Conservation (phyloP, 2,113 vertebrate genomes). For the Acrocephalus kingi region DNA sequence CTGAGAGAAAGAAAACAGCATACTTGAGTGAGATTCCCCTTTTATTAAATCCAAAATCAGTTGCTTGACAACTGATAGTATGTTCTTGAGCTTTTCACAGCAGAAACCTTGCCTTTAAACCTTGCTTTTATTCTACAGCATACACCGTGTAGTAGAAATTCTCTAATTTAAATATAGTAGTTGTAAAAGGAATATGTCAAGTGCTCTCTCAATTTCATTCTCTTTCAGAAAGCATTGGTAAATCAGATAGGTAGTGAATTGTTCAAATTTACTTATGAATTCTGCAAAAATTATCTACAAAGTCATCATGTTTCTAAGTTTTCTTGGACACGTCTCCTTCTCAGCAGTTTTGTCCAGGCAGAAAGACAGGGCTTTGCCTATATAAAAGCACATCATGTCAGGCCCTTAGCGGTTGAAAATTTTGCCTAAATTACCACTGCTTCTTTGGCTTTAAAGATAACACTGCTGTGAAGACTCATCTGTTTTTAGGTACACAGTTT, state of each 20-base stretch:
- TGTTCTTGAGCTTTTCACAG: neutral
- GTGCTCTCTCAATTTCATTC: neutral
- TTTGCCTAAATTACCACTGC: neutral
- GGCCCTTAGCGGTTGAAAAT: neutral
- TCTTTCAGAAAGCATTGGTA: neutral
- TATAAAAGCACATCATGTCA: neutral
- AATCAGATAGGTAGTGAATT: neutral
- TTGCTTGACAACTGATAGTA: neutral
- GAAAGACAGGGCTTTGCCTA: neutral
- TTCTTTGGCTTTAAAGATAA: slow-evolving; percentile 6
- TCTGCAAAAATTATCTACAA: neutral
- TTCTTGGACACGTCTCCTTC: neutral
- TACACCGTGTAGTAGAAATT: neutral
- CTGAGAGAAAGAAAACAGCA: neutral
- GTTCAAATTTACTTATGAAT: neutral
- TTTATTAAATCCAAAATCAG: neutral
- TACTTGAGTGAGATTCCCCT: neutral
- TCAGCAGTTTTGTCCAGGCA: neutral
- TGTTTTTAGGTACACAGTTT: neutral
- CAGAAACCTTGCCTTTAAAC: neutral
- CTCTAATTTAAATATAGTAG: neutral
- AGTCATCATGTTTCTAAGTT: neutral
- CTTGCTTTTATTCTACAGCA: neutral
- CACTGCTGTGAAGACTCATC: neutral
- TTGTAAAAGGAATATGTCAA: neutral